These are phyloP conservation scores for Rhagoletis pomonella DNA, from an alignment of 1,140 invertebrate species.

Conservation along the genomic window DNA sequence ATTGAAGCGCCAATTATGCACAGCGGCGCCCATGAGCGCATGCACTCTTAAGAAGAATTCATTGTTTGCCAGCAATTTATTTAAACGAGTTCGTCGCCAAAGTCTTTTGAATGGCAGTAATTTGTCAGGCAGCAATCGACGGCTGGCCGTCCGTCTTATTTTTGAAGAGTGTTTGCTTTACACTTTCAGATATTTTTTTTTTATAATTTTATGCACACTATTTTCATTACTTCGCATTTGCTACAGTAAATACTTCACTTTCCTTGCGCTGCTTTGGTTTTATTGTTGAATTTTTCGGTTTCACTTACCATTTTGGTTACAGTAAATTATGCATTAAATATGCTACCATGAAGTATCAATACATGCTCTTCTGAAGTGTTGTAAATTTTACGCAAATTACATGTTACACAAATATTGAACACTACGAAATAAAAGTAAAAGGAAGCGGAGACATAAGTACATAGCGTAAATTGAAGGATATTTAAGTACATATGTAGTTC, in stretches of 20 bases:
- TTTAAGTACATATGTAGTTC: constrained; percentile 12
- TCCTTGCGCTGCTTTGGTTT: neutral
- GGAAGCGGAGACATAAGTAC: neutral
- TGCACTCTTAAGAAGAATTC: neutral
- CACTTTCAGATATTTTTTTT: neutral
- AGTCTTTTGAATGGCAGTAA: neutral
- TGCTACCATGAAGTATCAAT: neutral
- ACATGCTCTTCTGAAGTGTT: neutral
- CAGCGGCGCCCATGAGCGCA: neutral
- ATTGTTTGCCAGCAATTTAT: too few relatives aligned
- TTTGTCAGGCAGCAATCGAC: neutral
- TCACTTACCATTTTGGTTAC: neutral
- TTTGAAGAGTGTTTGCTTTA: neutral
- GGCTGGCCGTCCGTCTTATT: neutral
- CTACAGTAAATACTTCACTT: neutral
- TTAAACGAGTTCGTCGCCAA: neutral
- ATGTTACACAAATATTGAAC: constrained; percentile 32
- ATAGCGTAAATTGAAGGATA: constrained; percentile 18
- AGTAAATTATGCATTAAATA: constrained; percentile 45
- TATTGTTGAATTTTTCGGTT: neutral
- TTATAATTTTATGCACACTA: neutral
- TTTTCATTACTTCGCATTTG: neutral
- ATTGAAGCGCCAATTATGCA: constrained; percentile 26
- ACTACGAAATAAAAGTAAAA: constrained; percentile 13
- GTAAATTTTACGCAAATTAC: constrained; percentile 46